phyloP scores from a whole-genome alignment of 2,888 invertebrate species.

The Caradrina clavipalpis region DNA sequence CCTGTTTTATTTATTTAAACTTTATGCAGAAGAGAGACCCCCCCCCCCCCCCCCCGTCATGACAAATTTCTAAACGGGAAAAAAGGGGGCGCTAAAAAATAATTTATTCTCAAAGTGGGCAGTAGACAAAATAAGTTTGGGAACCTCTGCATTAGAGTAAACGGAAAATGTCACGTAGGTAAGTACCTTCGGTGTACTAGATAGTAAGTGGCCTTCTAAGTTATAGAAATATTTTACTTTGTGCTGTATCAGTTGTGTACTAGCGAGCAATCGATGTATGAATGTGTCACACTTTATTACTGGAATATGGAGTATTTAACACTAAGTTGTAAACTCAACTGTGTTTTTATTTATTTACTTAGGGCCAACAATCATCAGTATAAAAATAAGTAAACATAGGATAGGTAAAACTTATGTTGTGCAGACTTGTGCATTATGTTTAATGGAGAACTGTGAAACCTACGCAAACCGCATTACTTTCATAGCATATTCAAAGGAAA shows the following conservation, averaged over 20 bases:
- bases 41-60: too few relatives aligned
- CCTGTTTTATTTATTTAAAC: too few relatives aligned
- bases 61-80: too few relatives aligned
- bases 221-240: neutral
- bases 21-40: too few relatives aligned
- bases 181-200: neutral
- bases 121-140: too few relatives aligned
- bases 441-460: slow-evolving; percentile 3
- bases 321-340: neutral
- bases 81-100: too few relatives aligned
- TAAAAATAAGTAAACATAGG: too few relatives aligned
- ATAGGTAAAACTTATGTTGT: too few relatives aligned
- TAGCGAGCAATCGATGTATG: neutral
- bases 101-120: too few relatives aligned
- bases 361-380: too few relatives aligned
- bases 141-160: too few relatives aligned
- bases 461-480: slow-evolving; percentile 24
- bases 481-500: slow-evolving; percentile 32
- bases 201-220: neutral
- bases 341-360: too few relatives aligned
- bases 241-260: neutral
- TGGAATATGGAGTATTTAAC: neutral
- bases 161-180: slow-evolving; percentile 21
- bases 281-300: neutral
- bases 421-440: neutral